Conservation (phyloP, 2,888 invertebrate genomes). For the Pasiphila rectangulata region DNA sequence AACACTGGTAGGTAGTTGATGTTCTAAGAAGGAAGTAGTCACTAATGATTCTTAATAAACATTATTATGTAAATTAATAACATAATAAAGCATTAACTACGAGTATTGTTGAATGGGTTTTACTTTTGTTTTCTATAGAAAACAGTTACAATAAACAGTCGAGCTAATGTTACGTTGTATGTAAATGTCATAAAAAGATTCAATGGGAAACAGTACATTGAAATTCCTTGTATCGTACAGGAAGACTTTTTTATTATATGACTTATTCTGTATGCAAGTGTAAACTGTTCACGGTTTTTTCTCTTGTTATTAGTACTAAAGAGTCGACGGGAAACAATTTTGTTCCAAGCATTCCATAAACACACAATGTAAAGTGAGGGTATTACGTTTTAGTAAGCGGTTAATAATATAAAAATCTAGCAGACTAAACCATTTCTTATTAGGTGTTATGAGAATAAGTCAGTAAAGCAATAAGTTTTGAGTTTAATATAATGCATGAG, state of each 20-base stretch:
- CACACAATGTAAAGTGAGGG: constrained; percentile 10
- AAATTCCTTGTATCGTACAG: constrained; percentile 18
- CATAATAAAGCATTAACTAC: too few relatives aligned
- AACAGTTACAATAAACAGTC: constrained; percentile 8
- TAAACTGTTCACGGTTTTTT: constrained; percentile 19
- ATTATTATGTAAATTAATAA: too few relatives aligned
- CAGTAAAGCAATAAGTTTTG: too few relatives aligned
- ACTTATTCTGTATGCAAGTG: constrained; percentile 6
- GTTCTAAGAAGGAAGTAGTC: too few relatives aligned
- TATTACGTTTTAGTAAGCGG: not conserved
- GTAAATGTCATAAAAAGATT: constrained; percentile 13
- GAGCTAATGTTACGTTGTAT: constrained; percentile 12
- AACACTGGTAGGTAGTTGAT: too few relatives aligned
- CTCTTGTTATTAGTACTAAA: constrained; percentile 4
- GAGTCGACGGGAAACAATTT: constrained; percentile 17
- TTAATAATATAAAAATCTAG: too few relatives aligned
- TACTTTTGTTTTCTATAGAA: not conserved
- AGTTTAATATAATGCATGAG: too few relatives aligned
- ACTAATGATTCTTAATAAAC: too few relatives aligned
- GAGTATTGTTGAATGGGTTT: too few relatives aligned
- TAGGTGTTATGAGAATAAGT: too few relatives aligned
- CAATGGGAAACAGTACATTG: constrained; percentile 6
- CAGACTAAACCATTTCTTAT: too few relatives aligned
- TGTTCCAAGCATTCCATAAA: constrained; percentile 17
- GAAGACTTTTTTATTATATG: constrained; percentile 10